Conservation (phyloP, 1,140 invertebrate genomes). For the Drosophila varians region DNA sequence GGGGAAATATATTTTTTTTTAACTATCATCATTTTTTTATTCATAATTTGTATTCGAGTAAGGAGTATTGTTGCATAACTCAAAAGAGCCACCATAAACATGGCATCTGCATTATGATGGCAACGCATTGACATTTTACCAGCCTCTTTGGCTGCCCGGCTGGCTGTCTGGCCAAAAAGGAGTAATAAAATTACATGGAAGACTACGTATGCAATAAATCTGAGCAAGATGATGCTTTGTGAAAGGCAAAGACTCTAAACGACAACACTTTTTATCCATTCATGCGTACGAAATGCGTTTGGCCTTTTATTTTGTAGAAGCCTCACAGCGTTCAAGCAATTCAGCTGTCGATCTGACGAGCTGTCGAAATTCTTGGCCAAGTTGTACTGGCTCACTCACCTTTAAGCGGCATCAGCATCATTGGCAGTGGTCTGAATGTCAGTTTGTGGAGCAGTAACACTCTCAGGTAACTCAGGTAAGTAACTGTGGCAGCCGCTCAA, state of each 20-base stretch:
- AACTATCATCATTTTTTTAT: background rate
- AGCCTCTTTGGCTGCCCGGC: slow-evolving; percentile 15
- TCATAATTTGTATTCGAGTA: slow-evolving; percentile 2
- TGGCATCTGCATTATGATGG: slow-evolving; percentile 29
- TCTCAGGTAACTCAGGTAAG: slow-evolving; percentile 29
- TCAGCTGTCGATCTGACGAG: slow-evolving; percentile 22
- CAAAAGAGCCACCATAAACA: slow-evolving; percentile 33
- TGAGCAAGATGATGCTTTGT: slow-evolving; percentile 44
- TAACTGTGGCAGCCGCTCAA: slow-evolving; percentile 60
- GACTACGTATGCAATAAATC: slow-evolving; percentile 27
- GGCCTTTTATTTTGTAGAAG: slow-evolving; percentile 37
- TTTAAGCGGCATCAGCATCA: slow-evolving; percentile 70
- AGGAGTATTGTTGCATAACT: slow-evolving; percentile 18
- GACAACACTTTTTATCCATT: slow-evolving; percentile 35
- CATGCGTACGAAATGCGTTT: slow-evolving; percentile 55
- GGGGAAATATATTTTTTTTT: background rate
- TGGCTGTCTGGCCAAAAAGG: slow-evolving; percentile 22
- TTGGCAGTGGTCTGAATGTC: slow-evolving; percentile 54
- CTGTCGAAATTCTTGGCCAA: slow-evolving; percentile 30
- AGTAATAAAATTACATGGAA: slow-evolving; percentile 35
- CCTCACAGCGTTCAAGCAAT: background rate
- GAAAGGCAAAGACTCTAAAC: slow-evolving; percentile 42
- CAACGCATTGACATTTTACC: slow-evolving; percentile 45
- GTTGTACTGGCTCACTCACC: slow-evolving; percentile 59
- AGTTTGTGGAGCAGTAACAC: slow-evolving; percentile 52